phyloP scores from a whole-genome alignment of 2,797 vertebrate genomes.

The Fundulus diaphanus region DNA sequence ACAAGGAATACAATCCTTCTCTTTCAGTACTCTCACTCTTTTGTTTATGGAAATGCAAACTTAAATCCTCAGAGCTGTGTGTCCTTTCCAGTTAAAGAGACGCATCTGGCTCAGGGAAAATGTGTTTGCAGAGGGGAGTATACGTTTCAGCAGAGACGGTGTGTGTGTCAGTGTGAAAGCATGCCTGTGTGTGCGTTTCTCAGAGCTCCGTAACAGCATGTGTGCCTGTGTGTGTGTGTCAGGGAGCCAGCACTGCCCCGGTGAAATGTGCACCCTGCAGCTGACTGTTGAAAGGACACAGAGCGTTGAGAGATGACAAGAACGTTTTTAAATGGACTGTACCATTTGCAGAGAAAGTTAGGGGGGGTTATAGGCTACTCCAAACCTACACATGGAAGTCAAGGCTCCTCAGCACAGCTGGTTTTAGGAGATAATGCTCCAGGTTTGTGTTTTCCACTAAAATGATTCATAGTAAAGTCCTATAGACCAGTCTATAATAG shows the following conservation, averaged over 20 bases:
- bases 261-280: constrained; percentile 78
- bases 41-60: constrained; percentile 52
- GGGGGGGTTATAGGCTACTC: constrained; percentile 40
- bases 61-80: constrained; percentile 75
- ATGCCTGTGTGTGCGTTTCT: constrained; percentile 36
- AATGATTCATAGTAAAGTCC: constrained; percentile 12
- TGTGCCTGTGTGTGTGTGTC: constrained; percentile 25
- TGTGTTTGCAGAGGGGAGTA: constrained; percentile 45
- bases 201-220: constrained; percentile 55
- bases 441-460: constrained; percentile 25
- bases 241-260: constrained; percentile 64
- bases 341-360: constrained; percentile 63
- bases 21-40: constrained; percentile 27
- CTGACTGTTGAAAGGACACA: constrained; percentile 82
- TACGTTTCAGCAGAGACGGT: constrained; percentile 31
- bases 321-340: constrained; percentile 83
- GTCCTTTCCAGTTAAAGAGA: constrained; percentile 60
- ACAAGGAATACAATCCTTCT: constrained; percentile 52
- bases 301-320: constrained; percentile 81
- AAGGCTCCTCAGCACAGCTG: constrained; percentile 49
- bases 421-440: constrained; percentile 43
- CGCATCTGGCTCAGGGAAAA: constrained; percentile 57
- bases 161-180: constrained; percentile 51
- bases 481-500: constrained; percentile 12
- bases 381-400: constrained; percentile 50